phyloP scores from a whole-genome alignment of 2,888 invertebrate genomes.

The Mesorhabditis spiculigera region DNA sequence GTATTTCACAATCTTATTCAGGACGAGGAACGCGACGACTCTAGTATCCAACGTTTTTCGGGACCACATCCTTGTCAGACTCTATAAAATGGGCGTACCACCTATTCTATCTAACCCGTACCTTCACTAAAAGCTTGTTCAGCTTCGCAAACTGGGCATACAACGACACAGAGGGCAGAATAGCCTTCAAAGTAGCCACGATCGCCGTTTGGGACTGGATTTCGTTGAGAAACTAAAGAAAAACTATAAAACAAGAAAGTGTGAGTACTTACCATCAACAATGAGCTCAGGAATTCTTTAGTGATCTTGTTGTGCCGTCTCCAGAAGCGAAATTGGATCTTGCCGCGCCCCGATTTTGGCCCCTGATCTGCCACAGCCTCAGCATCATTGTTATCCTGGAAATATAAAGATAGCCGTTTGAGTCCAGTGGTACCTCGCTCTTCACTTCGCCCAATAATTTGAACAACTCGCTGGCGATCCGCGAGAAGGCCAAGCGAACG shows the following conservation, averaged over 20 bases:
- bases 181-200: conserved; percentile 40
- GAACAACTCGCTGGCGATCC: conserved; percentile 39
- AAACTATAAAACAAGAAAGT: not conserved
- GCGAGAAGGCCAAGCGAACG: conserved; percentile 46
- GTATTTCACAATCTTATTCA: conserved; percentile 33
- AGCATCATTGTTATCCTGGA: conserved; percentile 9
- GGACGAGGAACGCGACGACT: conserved; percentile 45
- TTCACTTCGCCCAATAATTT: conserved; percentile 21
- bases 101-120: conserved; percentile 14
- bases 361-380: conserved; percentile 7
- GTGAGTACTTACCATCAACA: not conserved
- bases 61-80: conserved; percentile 46
- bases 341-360: conserved; percentile 5
- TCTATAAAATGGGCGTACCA: conserved; percentile 17
- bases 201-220: conserved; percentile 43
- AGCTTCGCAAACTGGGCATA: conserved; percentile 43
- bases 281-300: conserved; percentile 2
- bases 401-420: not conserved
- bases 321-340: conserved; percentile 11
- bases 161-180: conserved; percentile 37
- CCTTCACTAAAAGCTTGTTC: conserved; percentile 42
- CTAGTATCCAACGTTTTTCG: conserved; percentile 46
- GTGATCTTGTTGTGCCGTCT: not conserved
- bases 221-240: conserved; percentile 48
- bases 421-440: conserved; percentile 9